Conservation (phyloP, 2,797 vertebrate species). For the Nyctalus aviator region DNA sequence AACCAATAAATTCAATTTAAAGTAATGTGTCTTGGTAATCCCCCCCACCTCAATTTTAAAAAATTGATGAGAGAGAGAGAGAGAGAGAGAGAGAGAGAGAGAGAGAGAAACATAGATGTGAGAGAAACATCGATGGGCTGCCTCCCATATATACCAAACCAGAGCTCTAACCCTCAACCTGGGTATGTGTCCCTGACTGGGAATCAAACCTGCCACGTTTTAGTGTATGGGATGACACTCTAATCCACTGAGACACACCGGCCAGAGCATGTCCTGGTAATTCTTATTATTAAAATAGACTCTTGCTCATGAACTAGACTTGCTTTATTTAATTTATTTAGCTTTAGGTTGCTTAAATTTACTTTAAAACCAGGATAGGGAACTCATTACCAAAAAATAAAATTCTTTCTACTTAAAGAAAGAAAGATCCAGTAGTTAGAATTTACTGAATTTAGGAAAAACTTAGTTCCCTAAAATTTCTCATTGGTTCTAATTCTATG, state of each 20-base stretch:
- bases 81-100: background rate
- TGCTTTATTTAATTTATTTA: background rate
- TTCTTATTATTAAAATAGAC: background rate
- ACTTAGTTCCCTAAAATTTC: background rate
- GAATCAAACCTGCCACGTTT: background rate
- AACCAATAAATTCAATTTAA: background rate
- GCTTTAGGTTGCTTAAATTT: constrained; percentile 29
- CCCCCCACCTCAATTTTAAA: background rate
- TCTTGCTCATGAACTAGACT: constrained; percentile 3
- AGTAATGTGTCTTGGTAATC: background rate
- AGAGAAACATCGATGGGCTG: background rate
- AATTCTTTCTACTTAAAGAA: background rate
- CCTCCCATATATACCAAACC: background rate
- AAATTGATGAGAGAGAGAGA: background rate
- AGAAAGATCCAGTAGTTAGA: background rate
- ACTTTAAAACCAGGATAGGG: background rate
- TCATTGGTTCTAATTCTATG: background rate
- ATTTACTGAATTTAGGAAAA: constrained; percentile 41
- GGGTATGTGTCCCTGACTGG: background rate
- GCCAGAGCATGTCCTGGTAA: background rate
- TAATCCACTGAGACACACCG: background rate
- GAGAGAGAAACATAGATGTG: background rate
- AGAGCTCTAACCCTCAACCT: background rate
- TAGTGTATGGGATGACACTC: background rate
- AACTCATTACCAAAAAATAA: background rate